Base-by-base conservation (phyloP, 1,140 invertebrate genomes). In the Wiebesia pumilae region DNA sequence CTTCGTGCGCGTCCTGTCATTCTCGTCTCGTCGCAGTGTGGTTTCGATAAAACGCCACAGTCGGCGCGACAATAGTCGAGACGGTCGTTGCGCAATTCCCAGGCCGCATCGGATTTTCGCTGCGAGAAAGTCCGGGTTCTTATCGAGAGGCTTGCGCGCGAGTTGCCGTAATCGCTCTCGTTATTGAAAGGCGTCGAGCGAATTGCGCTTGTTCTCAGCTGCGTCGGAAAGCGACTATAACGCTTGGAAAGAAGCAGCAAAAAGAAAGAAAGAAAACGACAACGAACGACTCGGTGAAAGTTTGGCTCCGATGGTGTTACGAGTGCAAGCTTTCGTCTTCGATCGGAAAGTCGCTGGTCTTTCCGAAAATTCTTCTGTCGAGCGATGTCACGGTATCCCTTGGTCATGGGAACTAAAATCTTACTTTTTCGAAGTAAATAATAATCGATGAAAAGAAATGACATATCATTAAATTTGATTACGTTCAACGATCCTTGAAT, bases 141-240 rank as follows among this genome's bases (percentile, higher is more conserved):
- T 51, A 77, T 77, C 54, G 21, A 19, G 27, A 40, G 24, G 47
- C 27, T 2, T 0, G 33, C 33, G 58, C 10, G 9, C 7, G 38
- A 9, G 54, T 38, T 85, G 75, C 75, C 83, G 77, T 80, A 85
- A 85, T 85, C 62, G 83, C 73, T 67, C 77, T 85, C 77, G 40
- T 85, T 85, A 85, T 85, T 80, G 75, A 85, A 85, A 85, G 83
- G 40, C 58, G 27, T 0, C 75, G 65, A 35, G 58, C 73, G 30
- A 67, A 78, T 84, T 78, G 75, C 75, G 0, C 51, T 43, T 62
- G 38, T 40, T 67, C 40, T 51, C 54, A 43, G 16, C 51, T 54
- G 51, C 16, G 7, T 54, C 51, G 73, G 69, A 43, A 58, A 47
- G 51, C 40, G 65, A 27, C 27, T 40, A 54, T 3, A 54, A 7